Base-by-base conservation (phyloP, 2,113 vertebrate species). In the Ia io region DNA sequence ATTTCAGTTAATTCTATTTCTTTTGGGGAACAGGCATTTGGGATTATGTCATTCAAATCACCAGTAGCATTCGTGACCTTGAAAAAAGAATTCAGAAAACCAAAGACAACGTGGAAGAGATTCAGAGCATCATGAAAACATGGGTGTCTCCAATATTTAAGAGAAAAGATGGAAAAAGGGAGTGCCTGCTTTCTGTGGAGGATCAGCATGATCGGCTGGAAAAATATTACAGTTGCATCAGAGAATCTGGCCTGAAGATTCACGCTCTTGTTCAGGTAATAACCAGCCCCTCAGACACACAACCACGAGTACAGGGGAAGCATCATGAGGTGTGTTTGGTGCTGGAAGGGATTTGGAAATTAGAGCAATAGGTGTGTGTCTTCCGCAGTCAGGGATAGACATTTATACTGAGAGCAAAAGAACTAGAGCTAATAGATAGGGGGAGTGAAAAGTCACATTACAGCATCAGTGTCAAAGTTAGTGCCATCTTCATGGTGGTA, bases 61-160 rank as follows among this genome's bases (percentile, higher is more conserved):
- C 98, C 37, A 97, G 98, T 9, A 90, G 44, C 5, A 97, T 99
- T 73, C 98, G 84, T 77, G 99, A 99, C 96, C 98, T 99, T 22
- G 99, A 99, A 92, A 96, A 67, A 94, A 98, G 98, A 95, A 97
- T 99, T 56, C 99, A 99, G 97, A 99, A 98, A 96, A 96, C 98
- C 82, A 99, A 99, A 97, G 98, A 98, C 97, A 99, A 99, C 0
- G 97, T 99, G 20, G 98, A 99, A 79, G 98, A 99, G 95, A 99
- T 99, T 90, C 98, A 99, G 96, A 98, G 32, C 91, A 97, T 98
- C 0, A 98, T 99, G 98, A 98, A 35, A 65, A 98, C 98, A 0
- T 99, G 99, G 99, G 95, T 95, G 35, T 97, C 93, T 0, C 99
- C 99, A 1, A 30, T 99, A 14, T 99, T 99, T 13, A 98, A 99